These are phyloP conservation scores for Coelinius sp. DNA, from an alignment of 2,888 invertebrate genomes.

Conservation along the genomic window DNA sequence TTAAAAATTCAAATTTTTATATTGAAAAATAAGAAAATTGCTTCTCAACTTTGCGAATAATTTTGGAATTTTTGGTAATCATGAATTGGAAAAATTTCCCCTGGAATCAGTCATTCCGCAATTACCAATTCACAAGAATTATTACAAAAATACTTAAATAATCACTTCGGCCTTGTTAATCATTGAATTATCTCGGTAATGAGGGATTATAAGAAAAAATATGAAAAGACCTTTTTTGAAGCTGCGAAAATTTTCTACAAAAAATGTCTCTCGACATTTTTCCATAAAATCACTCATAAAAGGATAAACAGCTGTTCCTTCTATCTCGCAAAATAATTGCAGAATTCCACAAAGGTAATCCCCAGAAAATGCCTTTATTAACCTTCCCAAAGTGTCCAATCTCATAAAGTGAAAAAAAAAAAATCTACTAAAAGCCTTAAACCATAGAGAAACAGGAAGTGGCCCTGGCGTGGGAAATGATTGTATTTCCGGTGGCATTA, in stretches of 20 bases:
- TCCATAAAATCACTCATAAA: not conserved
- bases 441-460: constrained; percentile 57
- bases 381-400: not conserved
- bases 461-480: constrained; percentile 64
- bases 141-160: too few species aligned
- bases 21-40: too few species aligned
- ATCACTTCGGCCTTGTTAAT: too few species aligned
- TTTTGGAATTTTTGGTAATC: too few species aligned
- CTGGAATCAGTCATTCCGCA: too few species aligned
- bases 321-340: not conserved
- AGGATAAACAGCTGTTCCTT: not conserved
- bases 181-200: too few species aligned
- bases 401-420: not conserved
- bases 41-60: too few species aligned
- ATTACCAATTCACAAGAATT: too few species aligned
- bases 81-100: too few species aligned
- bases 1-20: too few species aligned
- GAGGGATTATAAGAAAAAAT: too few species aligned
- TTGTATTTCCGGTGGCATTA: constrained; percentile 61
- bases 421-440: constrained; percentile 37
- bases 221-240: too few species aligned
- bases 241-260: not conserved
- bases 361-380: not conserved
- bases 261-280: not conserved
- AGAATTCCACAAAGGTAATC: not conserved